Base-by-base conservation (phyloP, 2,888 invertebrate species). In the Polyploca ridens region DNA sequence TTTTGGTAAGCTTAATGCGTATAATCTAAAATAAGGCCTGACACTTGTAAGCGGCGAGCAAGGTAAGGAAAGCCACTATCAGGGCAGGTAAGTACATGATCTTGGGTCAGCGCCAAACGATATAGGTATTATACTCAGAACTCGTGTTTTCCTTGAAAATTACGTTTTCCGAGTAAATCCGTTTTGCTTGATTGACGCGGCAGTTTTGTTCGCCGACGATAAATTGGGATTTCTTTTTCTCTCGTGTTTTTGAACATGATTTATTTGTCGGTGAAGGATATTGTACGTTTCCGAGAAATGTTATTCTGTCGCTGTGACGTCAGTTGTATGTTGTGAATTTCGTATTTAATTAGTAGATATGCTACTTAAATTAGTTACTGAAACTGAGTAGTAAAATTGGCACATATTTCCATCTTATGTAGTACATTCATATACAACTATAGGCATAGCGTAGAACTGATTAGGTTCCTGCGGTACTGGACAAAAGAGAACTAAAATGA, bases 121-220 rank as follows among this genome's bases (percentile, higher is more conserved):
- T 33, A 27, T 63, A 46, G n/a, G n/a, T 58, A 35, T 41, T 41
- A 13, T 64, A 63, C 64, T 58, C 35, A 58, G 64, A 66, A 63
- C 63, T 62, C 49, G 65, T 66, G 69, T 75, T 80, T 86, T 85
- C 83, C 79, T 79, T 78, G 82, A 83, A 83, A 78, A 79, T 64
- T 67, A 71, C 71, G 74, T 81, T 82, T 85, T 84, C 83, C 71
- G 66, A 75, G 78, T 79, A 83, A 79, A 73, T 68, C 70, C 63
- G 72, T 63, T 68, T 61, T 69, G 72, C 66, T 63, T 71, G 73
- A 76, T 69, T 70, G 79, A 76, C 75, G 75, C 58, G 60, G 62
- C 66, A 63, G 71, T 75, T 72, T 71, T 66, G 19, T 10, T 46
- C n/a, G 54, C 8, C 16, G n/a, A 3, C 54, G 19, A 54, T 54